Base-by-base conservation (phyloP, 23 tunicate species). In the Phallusia fumigata region DNA sequence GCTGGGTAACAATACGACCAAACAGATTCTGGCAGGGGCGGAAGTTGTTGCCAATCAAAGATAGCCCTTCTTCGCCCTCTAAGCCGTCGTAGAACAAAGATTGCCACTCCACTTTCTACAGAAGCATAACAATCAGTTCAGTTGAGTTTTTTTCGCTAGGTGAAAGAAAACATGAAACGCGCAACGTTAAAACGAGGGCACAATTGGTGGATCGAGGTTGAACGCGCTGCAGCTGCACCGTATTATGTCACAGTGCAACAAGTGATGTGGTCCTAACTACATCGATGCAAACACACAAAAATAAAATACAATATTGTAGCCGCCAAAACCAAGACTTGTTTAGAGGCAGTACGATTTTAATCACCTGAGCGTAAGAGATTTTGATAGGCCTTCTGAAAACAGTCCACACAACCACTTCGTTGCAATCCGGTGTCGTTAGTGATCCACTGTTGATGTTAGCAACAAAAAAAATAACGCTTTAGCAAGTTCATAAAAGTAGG, bases 391-490 rank as follows among this genome's bases (percentile, higher is more conserved):
- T 85, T 47, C 81, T 26, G 35, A 87, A 87, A 18, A 87, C 85
- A 22, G 90, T 87, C 90, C 90, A 87, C 10, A 75, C 32, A 74
- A 87, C 90, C 26, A 72, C 31, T 53, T 87, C 81, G 36, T 80
- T 22, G 75, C 90, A 87, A 0, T 75, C n/a, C n/a, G 90, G 90
- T 28, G 90, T 87, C 36, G 90, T 87, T 31, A 87, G 80, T 22
- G 90, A 87, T 24, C 90, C 90, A 0, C 73, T 52, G 80, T 86
- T 44, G 0, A 76, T 76, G 18, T 26, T 45, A 79, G n/a, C n/a
- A n/a, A 0, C 19, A 6, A 74, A 0, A 74, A 74, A 50, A 51
- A 51, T 18, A 51, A 51, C 18, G 18, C 58, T 18, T 51, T n/a
- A n/a, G 18, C 58, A 51, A 51, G 58, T 51, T 13, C 18, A 51